Conservation (phyloP, 2,113 vertebrate genomes). For the Siphamia tubifer region DNA sequence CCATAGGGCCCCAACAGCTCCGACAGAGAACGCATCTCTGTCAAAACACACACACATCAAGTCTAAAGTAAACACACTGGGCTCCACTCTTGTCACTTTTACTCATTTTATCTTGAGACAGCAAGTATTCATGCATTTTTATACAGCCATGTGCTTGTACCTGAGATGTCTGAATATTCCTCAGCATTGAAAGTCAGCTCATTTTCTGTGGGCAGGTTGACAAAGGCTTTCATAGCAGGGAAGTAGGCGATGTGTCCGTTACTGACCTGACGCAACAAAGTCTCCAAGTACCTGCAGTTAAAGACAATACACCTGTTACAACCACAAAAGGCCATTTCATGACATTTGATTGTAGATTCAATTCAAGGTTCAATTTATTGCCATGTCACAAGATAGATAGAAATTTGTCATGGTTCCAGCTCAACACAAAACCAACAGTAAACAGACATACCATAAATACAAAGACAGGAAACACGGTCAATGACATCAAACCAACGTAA, state of each 20-base stretch:
- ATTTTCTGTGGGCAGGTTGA: slow-evolving; percentile 98
- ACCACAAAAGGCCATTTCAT: background rate
- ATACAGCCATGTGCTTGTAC: slow-evolving; percentile 59
- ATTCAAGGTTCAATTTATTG: no score
- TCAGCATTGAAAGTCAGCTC: slow-evolving; percentile 98
- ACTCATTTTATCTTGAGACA: no score
- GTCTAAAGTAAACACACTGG: no score
- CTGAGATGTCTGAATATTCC: slow-evolving; percentile 98
- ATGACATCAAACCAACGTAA: no score
- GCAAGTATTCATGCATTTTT: background rate
- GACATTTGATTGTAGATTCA: no score
- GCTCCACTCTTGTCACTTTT: no score
- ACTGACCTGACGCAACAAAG: slow-evolving; percentile 96
- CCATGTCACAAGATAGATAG: no score
- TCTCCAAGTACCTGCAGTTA: slow-evolving; percentile 93
- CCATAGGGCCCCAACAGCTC: slow-evolving; percentile 98
- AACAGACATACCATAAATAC: no score
- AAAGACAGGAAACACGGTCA: no score
- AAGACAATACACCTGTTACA: background rate
- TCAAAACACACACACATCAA: background rate
- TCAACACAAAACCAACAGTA: no score
- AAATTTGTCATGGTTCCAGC: no score
- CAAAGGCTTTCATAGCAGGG: slow-evolving; percentile 98
- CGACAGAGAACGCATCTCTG: slow-evolving; percentile 98
- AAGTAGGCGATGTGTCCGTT: slow-evolving; percentile 99